Percentiles rank a stretch among this genome's conserved stretches.
phyloP scores from a whole-genome alignment of 2,797 vertebrate genomes.

The Diceros bicornis region DNA sequence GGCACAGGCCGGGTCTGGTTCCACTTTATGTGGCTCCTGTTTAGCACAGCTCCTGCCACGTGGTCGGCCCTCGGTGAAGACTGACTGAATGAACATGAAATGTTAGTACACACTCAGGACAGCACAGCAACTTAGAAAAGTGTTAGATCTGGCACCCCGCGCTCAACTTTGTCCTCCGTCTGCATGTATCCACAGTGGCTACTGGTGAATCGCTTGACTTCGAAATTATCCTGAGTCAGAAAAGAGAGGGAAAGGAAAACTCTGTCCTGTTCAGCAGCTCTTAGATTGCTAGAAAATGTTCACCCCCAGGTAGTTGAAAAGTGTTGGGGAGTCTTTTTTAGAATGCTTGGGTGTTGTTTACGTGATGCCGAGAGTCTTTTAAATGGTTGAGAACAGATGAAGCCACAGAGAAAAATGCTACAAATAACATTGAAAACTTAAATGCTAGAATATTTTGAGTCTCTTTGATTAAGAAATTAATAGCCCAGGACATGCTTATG shows the following conservation, averaged over 20 bases:
- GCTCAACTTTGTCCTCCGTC: background rate
- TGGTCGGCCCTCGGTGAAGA: background rate
- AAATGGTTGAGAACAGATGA: constrained; percentile 35
- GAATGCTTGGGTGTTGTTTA: constrained; percentile 46
- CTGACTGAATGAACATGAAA: background rate
- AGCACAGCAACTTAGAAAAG: background rate
- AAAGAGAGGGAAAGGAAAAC: background rate
- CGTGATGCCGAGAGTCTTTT: background rate
- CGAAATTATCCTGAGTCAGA: constrained; percentile 64
- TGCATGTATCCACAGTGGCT: background rate
- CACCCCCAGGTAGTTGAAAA: background rate
- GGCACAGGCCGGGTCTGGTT: background rate
- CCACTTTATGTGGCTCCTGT: background rate
- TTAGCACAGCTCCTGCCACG: background rate
- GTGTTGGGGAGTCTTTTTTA: background rate
- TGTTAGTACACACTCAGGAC: background rate
- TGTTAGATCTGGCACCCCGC: background rate
- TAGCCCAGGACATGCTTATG: background rate
- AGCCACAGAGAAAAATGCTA: background rate
- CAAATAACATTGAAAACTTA: background rate
- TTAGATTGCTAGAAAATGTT: background rate
- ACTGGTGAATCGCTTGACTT: background rate
- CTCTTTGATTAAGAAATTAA: constrained; percentile 49
- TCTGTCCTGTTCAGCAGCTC: background rate
- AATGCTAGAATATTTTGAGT: background rate